Evolutionary conservation across 1,140 invertebrate genomes (phyloP).

Genomic region (Sitobion miscanthi): DNA sequence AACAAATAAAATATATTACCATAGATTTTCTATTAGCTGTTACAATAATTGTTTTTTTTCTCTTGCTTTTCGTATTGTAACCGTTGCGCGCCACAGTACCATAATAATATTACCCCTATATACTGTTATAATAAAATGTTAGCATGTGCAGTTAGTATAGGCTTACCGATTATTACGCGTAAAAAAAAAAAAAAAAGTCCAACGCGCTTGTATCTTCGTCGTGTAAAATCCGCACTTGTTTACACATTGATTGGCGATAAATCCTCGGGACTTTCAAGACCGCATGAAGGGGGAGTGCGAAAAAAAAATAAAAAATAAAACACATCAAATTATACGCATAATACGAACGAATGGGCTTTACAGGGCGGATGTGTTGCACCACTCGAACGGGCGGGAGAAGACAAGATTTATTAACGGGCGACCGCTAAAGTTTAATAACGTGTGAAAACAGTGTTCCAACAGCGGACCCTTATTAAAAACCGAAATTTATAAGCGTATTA

Average conservation of each 20-base stretch:
- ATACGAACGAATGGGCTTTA: constrained; percentile 33
- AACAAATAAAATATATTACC: neutral
- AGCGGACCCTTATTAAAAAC: constrained; percentile 50
- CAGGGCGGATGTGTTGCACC: neutral
- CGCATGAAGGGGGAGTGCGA: neutral
- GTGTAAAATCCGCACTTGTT: constrained; percentile 34
- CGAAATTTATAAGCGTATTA: constrained; percentile 56
- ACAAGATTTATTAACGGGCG: constrained; percentile 51
- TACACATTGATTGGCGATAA: constrained; percentile 46
- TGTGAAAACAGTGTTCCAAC: constrained; percentile 40
- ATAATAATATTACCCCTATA: neutral
- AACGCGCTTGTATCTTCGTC: neutral
- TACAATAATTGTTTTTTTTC: neutral
- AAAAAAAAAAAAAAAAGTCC: neutral
- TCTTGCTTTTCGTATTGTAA: neutral
- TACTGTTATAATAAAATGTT: neutral
- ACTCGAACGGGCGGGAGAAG: neutral
- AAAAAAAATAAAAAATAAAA: constrained; percentile 13
- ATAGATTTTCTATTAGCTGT: neutral
- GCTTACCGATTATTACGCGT: neutral
- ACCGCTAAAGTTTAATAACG: constrained; percentile 52
- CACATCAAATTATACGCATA: neutral
- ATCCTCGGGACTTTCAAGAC: constrained; percentile 26
- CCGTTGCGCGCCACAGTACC: neutral
- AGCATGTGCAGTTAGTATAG: constrained; percentile 2